Percentiles rank a stretch among this genome's conserved stretches.
Conservation (phyloP, 92 coral and sea anemone genomes). For the Desmophyllum pertusum region DNA sequence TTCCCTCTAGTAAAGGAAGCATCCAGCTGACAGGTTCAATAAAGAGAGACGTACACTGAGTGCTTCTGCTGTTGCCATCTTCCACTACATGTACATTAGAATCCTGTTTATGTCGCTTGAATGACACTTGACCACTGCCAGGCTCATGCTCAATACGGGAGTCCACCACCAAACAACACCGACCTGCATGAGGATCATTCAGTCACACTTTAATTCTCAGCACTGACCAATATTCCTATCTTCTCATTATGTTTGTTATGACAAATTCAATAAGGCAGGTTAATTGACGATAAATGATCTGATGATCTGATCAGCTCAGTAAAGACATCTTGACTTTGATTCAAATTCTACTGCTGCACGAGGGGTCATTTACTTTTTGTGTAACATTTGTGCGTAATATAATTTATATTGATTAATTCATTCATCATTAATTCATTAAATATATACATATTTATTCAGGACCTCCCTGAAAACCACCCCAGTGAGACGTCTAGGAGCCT, state of each 20-base stretch:
- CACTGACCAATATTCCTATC: not conserved
- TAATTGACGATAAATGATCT: no score
- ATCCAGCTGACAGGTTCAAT: slow-evolving; percentile 95
- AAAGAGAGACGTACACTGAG: slow-evolving; percentile 82
- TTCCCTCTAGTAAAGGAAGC: slow-evolving; percentile 71
- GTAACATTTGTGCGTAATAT: no score
- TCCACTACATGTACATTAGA: slow-evolving; percentile 22
- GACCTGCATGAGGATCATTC: slow-evolving; percentile 6
- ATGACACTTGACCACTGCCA: slow-evolving; percentile 72
- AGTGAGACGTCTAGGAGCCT: no score
- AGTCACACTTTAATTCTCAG: not conserved
- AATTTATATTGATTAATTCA: no score
- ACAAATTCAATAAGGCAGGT: not conserved
- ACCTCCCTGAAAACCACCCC: no score
- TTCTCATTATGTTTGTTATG: not conserved
- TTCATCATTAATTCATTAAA: no score
- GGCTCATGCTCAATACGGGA: slow-evolving; percentile 61
- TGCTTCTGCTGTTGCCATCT: not conserved
- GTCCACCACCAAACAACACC: slow-evolving; percentile 18
- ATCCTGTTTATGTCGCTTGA: slow-evolving; percentile 70
- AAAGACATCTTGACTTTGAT: no score
- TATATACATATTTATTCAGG: no score
- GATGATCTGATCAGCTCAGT: no score
- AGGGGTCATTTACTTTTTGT: no score
- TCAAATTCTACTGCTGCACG: no score